These are phyloP conservation scores for Eugnorisma glareosa DNA, from an alignment of 2,888 invertebrate genomes.

Conservation along the genomic window DNA sequence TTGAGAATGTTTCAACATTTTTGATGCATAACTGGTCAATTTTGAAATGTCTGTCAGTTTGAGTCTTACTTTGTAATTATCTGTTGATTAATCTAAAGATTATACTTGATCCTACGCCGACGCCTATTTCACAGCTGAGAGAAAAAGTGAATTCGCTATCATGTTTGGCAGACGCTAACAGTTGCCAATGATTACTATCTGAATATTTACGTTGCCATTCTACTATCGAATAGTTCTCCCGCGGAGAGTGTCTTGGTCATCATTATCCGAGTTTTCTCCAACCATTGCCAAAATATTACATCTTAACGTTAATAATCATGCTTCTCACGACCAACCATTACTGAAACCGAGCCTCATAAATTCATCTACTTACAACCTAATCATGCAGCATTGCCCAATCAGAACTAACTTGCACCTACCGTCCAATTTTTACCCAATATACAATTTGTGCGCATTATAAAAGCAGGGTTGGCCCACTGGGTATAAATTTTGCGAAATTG, in stretches of 20 bases:
- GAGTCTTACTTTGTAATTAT: background rate
- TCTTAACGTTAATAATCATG: background rate
- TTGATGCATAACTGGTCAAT: background rate
- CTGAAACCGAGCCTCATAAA: slow-evolving; percentile 41
- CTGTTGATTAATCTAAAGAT: background rate
- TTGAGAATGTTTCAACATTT: background rate
- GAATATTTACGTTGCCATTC: background rate
- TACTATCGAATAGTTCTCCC: background rate
- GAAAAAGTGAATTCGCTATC: background rate
- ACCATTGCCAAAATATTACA: background rate
- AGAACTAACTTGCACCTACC: slow-evolving; percentile 64
- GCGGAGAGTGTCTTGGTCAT: background rate
- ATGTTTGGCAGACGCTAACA: background rate
- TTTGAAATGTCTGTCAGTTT: background rate
- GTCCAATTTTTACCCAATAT: slow-evolving; percentile 60
- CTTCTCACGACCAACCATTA: slow-evolving; percentile 25
- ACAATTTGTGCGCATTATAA: slow-evolving; percentile 74
- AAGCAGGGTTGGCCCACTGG: slow-evolving; percentile 75
- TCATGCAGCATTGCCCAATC: slow-evolving; percentile 56
- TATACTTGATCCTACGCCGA: no score
- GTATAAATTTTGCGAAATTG: slow-evolving; percentile 83
- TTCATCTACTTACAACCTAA: slow-evolving; percentile 64
- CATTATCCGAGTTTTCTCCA: background rate
- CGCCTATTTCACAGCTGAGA: background rate
- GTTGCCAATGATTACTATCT: background rate